Evolutionary conservation across 2,797 vertebrate genomes (phyloP).

Genomic region (Petrocephalus schoutedeni): DNA sequence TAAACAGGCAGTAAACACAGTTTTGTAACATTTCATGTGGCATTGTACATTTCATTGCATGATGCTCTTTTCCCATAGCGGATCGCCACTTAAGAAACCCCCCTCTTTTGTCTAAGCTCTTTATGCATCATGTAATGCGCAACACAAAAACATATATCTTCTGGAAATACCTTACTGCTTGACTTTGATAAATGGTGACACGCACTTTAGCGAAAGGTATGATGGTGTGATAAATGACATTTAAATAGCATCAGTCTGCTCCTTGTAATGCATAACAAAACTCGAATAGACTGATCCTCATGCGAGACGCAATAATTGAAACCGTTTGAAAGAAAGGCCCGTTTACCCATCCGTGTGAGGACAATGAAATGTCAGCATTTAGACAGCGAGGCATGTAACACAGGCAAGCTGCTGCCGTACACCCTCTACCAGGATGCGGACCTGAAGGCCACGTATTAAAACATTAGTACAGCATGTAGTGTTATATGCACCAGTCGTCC

Average conservation of each 20-base stretch:
- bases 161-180: conserved; percentile 48
- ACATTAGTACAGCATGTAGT: background rate
- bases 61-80: conserved; percentile 14
- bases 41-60: background rate
- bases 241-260: conserved; percentile 41
- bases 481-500: background rate
- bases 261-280: conserved; percentile 45
- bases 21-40: conserved; percentile 9
- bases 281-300: conserved; percentile 39
- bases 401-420: background rate
- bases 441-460: background rate
- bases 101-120: conserved; percentile 31
- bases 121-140: conserved; percentile 36
- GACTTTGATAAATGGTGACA: conserved; percentile 62
- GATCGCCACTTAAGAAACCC: conserved; percentile 28
- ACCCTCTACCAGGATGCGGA: background rate
- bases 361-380: conserved; percentile 29
- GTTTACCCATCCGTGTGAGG: background rate
- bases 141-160: conserved; percentile 34
- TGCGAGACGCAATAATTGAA: conserved; percentile 37
- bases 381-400: background rate
- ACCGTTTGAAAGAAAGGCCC: conserved; percentile 26
- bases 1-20: conserved; percentile 15
- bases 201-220: conserved; percentile 59
- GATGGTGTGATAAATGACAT: conserved; percentile 56